phyloP scores from a whole-genome alignment of 2,888 invertebrate species.

The Autographa gamma region DNA sequence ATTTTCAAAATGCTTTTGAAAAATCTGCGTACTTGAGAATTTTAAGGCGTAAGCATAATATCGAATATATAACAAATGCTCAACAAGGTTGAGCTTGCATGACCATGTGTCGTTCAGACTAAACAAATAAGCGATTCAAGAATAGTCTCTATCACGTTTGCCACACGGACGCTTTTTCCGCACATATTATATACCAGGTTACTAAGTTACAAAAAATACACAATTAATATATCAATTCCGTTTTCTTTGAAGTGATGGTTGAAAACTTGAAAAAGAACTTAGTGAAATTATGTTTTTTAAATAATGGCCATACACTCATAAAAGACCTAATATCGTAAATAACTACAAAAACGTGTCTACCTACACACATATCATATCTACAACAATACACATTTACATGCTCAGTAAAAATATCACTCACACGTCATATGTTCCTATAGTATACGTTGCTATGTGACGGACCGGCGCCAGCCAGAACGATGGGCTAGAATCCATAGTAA shows the following conservation, averaged over 20 bases:
- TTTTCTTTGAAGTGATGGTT: not conserved
- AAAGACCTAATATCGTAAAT: conserved; percentile 4
- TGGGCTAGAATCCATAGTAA: conserved; percentile 54
- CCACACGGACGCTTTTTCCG: not conserved
- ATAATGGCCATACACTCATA: not conserved
- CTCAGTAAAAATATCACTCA: conserved; percentile 47
- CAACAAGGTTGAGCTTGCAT: not conserved
- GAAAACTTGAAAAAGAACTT: not conserved
- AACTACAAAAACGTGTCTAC: conserved; percentile 13
- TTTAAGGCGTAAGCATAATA: not conserved
- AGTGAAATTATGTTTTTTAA: not conserved
- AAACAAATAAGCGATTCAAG: not conserved
- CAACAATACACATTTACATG: conserved; percentile 46
- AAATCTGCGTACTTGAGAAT: too few relatives aligned
- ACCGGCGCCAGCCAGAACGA: conserved; percentile 38
- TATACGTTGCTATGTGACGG: conserved; percentile 38
- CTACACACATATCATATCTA: conserved; percentile 36
- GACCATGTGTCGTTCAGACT: not conserved
- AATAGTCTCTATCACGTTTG: not conserved
- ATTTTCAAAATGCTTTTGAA: too few relatives aligned
- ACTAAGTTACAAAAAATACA: not conserved
- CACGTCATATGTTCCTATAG: conserved; percentile 30
- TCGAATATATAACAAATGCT: too few relatives aligned
- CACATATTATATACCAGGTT: not conserved
- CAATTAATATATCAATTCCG: not conserved